Evolutionary conservation across 2,113 vertebrate genomes (phyloP).

Genomic region (Psephotus haematonotus): DNA sequence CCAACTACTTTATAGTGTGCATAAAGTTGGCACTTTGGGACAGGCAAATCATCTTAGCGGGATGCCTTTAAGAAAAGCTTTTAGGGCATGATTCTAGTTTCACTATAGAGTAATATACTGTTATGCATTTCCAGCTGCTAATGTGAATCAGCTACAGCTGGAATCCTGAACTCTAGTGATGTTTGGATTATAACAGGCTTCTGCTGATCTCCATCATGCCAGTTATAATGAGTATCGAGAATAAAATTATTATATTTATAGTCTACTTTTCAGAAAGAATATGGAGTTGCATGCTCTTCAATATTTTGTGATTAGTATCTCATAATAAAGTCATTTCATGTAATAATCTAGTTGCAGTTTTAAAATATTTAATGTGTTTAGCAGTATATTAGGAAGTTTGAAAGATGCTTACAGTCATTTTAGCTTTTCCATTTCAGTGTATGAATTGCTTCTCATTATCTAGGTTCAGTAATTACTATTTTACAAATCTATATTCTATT

Average conservation of each 20-base stretch:
- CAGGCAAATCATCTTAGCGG: neutral
- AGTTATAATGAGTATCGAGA: neutral
- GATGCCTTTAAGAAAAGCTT: neutral
- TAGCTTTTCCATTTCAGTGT: neutral
- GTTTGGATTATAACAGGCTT: neutral
- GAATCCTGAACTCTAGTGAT: conserved; percentile 13
- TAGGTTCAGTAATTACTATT: neutral
- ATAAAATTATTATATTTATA: conserved; percentile 41
- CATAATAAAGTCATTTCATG: neutral
- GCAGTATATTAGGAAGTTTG: neutral
- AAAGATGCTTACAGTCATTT: neutral
- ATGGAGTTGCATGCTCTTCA: neutral
- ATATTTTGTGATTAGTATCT: neutral
- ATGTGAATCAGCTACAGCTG: conserved; percentile 26
- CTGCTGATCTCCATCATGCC: neutral
- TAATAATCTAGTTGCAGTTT: neutral
- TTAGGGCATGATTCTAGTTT: neutral
- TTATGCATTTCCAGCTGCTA: conserved; percentile 11
- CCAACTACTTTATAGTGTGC: neutral
- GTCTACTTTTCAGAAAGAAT: neutral
- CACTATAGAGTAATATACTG: neutral
- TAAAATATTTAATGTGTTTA: neutral
- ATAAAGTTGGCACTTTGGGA: neutral
- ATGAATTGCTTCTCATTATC: neutral
- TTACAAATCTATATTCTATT: neutral